Evolutionary conservation across 2,797 vertebrate genomes (phyloP), one percentile per base, ranked within the genome.

Genomic region (Spea hammondii): DNA sequence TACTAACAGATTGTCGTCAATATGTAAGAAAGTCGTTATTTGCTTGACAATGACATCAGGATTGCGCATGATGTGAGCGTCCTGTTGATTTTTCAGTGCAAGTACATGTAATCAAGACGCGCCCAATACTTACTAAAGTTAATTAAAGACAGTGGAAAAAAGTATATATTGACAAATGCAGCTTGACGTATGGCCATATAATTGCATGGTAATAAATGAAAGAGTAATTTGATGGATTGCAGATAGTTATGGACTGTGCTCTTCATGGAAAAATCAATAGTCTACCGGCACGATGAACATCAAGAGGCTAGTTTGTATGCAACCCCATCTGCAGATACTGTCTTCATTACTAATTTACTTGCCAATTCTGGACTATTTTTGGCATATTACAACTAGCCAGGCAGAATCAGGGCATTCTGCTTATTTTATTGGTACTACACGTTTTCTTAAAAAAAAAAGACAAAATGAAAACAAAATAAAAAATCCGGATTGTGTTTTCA

Each of bases 241-340:
- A 14, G 48, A 69, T 69, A 32, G n/a, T 14, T 9, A n/a, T 51
- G 48, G n/a, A 51, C 67, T 51, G 48, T 69, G 67, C 48, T 51
- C 67, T 69, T 17, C 48, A 51, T 53, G 67, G 67, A 69, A 53
- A 69, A 53, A 69, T 69, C 67, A 69, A 69, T 69, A n/a, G 47
- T 69, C 67, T n/a, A 69, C 67, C 53, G 5, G 67, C n/a, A 49
- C n/a, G 48, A 51, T 14, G 3, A 53, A 32, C 67, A 51, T 17
- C 44, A 69, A 17, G n/a, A 11, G 67, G 67, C 14, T 13, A n/a
- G 48, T 17, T 51, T 51, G 50, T 8, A 69, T 51, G 67, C 4
- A 48, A 67, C 13, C 47, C 44, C 47, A 11, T 48, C 10, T 46
- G 10, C 12, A 67, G 47, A n/a, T n/a, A n/a, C 48, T 48, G 46